A percentile compares a stretch with the other conserved stretches of the same genome.
phyloP scores from a whole-genome alignment of 1,140 invertebrate species.

The Probaryconus sp. region DNA sequence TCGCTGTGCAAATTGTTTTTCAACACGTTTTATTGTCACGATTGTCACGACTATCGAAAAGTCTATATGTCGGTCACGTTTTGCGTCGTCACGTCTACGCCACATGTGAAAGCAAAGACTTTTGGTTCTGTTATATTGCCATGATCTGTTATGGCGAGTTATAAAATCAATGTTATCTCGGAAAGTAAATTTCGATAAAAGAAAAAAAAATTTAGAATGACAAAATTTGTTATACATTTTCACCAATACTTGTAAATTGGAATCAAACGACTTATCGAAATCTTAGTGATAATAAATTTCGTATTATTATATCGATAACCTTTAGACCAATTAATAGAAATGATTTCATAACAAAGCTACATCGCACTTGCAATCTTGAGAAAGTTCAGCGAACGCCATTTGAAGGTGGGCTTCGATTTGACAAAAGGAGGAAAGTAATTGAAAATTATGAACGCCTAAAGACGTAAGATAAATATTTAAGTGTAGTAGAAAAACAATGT shows the following conservation, averaged over 20 bases:
- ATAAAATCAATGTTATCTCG: too few relatives aligned
- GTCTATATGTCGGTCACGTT: constrained; percentile 43
- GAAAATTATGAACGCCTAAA: constrained; percentile 37
- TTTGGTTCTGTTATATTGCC: too few relatives aligned
- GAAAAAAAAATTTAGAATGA: too few relatives aligned
- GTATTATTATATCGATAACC: constrained; percentile 42
- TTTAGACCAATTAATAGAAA: constrained; percentile 54
- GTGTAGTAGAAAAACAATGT: constrained; percentile 42
- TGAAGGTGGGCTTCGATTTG: constrained; percentile 35
- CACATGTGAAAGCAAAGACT: constrained; percentile 45
- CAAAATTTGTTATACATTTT: too few relatives aligned
- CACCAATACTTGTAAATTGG: too few relatives aligned
- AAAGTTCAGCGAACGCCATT: constrained; percentile 34
- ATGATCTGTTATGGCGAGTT: constrained; percentile 1
- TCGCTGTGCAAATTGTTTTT: constrained; percentile 38
- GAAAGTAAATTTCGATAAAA: too few relatives aligned
- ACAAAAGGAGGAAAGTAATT: constrained; percentile 39
- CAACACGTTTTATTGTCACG: constrained; percentile 48
- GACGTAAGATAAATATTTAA: constrained; percentile 42
- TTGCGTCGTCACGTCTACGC: constrained; percentile 32
- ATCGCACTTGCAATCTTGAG: constrained; percentile 51
- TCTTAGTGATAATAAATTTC: constrained; percentile 18
- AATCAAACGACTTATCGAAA: too few relatives aligned
- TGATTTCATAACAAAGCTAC: constrained; percentile 51
- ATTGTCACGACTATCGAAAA: constrained; percentile 47